Evolutionary conservation across 2,797 vertebrate species (phyloP), one percentile per base, ranked within the genome.

Genomic region (Siniperca scherzeri): DNA sequence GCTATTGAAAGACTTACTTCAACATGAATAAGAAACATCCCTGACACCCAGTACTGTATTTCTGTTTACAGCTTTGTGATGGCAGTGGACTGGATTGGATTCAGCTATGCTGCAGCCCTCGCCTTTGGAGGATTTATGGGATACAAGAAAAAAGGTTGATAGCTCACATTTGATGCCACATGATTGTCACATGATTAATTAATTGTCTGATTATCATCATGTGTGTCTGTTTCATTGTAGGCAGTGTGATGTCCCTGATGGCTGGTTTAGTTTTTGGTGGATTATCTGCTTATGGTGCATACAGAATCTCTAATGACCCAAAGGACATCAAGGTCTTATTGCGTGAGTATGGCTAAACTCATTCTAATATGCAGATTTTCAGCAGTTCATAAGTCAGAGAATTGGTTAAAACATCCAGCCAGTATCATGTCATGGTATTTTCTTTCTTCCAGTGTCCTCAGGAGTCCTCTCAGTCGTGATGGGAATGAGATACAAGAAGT

Each of bases 401-500:
- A 55, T 19, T 17, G 8, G 9, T 73, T 9, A 13, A 27, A 48
- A 70, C 38, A 25, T 44, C 36, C 5, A 52, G 27, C 10, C 9
- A 2, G 21, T 48, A 5, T 70, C 30, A 56, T 40, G 3, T 30
- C 25, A 33, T 30, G 3, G n/a, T 74, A 44, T 55, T 62, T 50
- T 76, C 9, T 73, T 56, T 67, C 9, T 81, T 81, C 33, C 78
- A 99, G 98, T 97, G 86, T 82, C 97, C 33, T 95, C 97, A 14
- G 97, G 96, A 89, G 65, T 94, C 77, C 94, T 99, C 82, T 91
- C 97, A 56, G 70, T 96, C 71, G 88, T 99, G 71, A 99, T 99
- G 98, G 98, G 98, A 87, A 91, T 97, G 89, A 96, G 97, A 89
- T 99, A 97, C 93, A 97, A 97, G 93, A 97, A 96, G 70, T 97